phyloP scores from a whole-genome alignment of 2,797 vertebrate species.

The Sylvilagus floridanus region DNA sequence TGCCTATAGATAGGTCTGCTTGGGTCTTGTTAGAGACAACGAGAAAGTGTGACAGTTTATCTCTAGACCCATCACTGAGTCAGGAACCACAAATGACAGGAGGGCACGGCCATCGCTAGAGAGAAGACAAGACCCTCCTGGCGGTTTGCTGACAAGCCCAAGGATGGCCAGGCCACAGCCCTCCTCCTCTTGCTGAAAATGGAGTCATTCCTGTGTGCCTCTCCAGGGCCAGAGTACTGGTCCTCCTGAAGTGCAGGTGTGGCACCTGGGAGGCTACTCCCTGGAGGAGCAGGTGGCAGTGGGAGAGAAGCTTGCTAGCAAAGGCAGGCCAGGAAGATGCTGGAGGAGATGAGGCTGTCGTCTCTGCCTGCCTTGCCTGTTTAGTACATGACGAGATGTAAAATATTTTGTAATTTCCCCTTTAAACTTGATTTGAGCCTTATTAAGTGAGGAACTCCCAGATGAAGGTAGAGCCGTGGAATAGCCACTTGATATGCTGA shows the following conservation, averaged over 20 bases:
- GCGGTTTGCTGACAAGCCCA: neutral
- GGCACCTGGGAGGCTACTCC: too few species aligned
- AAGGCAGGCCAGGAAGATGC: neutral
- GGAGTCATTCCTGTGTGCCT: neutral
- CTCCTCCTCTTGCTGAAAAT: neutral
- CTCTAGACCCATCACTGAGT: neutral
- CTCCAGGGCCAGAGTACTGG: fast-evolving
- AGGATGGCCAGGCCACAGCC: neutral
- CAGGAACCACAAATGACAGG: neutral
- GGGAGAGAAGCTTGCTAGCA: neutral
- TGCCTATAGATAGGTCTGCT: neutral
- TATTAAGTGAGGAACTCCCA: constrained; percentile 79
- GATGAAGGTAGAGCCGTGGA: constrained; percentile 74
- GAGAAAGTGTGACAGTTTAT: neutral
- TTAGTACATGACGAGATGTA: neutral
- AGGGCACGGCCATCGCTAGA: neutral
- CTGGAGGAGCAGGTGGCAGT: fast-evolving
- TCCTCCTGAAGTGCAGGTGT: fast-evolving
- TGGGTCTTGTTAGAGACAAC: neutral
- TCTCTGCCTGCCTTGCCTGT: neutral
- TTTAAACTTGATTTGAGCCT: constrained; percentile 80
- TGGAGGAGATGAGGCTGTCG: neutral
- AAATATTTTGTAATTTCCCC: constrained; percentile 49
- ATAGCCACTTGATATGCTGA: constrained; percentile 83
- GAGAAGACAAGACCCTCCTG: neutral